phyloP scores from a whole-genome alignment of 2,888 invertebrate species.

The Nephrocerus scutellatus region DNA sequence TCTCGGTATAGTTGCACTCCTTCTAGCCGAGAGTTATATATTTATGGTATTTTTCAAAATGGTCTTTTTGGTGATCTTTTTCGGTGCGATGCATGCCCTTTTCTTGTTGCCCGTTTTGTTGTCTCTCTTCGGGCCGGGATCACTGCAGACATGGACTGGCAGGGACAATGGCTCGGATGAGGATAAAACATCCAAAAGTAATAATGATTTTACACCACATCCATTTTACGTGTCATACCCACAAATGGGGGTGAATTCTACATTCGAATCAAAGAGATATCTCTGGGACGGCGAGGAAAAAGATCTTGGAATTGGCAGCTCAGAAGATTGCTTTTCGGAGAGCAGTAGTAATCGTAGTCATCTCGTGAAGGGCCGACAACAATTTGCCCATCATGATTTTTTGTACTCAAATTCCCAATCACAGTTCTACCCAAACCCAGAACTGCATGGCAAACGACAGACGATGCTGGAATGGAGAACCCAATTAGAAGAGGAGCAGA shows the following conservation, averaged over 20 bases:
- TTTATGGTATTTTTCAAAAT: conserved; percentile 96
- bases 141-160: conserved; percentile 51
- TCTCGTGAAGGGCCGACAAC: conserved; percentile 64
- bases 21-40: conserved; percentile 88
- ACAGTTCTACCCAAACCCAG: conserved; percentile 56
- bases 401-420: conserved; percentile 48
- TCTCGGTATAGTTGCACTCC: conserved; percentile 75
- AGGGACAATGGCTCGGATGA: conserved; percentile 49
- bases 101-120: conserved; percentile 80
- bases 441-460: conserved; percentile 60
- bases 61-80: conserved; percentile 90
- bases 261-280: conserved; percentile 48
- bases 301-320: conserved; percentile 74
- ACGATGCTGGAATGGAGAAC: conserved; percentile 39
- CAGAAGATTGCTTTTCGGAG: conserved; percentile 77
- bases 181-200: conserved; percentile 14
- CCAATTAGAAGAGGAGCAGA: conserved; percentile 32
- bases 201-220: conserved; percentile 45
- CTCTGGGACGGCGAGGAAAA: conserved; percentile 61
- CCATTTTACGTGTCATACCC: conserved; percentile 68
- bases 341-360: conserved; percentile 63
- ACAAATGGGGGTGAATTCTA: conserved; percentile 55
- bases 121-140: conserved; percentile 77
- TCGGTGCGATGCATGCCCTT: conserved; percentile 89
- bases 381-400: conserved; percentile 54